Percentiles rank a stretch among this genome's conserved stretches.
Conservation (phyloP, 2,888 invertebrate genomes). For the Acronicta aceris region DNA sequence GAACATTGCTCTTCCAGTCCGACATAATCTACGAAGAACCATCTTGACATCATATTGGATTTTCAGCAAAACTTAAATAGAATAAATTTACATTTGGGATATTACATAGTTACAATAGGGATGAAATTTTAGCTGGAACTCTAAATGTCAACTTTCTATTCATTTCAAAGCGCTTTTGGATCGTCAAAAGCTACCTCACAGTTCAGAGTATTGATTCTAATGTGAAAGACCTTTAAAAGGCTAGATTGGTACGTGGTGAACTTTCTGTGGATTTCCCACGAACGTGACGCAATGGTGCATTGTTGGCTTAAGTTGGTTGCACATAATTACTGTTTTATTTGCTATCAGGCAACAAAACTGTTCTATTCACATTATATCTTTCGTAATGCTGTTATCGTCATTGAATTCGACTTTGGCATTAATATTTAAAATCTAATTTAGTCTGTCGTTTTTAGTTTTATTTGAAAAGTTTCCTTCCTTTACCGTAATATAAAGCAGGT, state of each 20-base stretch:
- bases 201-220: conserved; percentile 29
- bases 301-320: conserved; percentile 29
- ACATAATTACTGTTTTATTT: conserved; percentile 25
- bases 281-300: conserved; percentile 37
- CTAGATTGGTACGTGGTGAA: conserved; percentile 7
- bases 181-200: conserved; percentile 9
- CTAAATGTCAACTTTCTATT: conserved; percentile 13
- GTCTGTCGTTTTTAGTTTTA: neutral
- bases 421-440: too few species aligned
- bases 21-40: conserved; percentile 18
- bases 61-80: conserved; percentile 2
- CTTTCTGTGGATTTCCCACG: conserved; percentile 39
- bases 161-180: conserved; percentile 8
- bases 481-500: too few species aligned
- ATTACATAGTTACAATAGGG: neutral
- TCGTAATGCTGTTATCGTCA: neutral
- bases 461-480: neutral
- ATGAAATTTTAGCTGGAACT: conserved; percentile 8
- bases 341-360: conserved; percentile 12
- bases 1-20: conserved; percentile 36
- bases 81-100: conserved; percentile 14
- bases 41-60: conserved; percentile 16
- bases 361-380: conserved; percentile 14
- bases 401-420: neutral
- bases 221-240: conserved; percentile 23